Conservation (phyloP, 2,797 vertebrate species). For the Clarias pachynema region DNA sequence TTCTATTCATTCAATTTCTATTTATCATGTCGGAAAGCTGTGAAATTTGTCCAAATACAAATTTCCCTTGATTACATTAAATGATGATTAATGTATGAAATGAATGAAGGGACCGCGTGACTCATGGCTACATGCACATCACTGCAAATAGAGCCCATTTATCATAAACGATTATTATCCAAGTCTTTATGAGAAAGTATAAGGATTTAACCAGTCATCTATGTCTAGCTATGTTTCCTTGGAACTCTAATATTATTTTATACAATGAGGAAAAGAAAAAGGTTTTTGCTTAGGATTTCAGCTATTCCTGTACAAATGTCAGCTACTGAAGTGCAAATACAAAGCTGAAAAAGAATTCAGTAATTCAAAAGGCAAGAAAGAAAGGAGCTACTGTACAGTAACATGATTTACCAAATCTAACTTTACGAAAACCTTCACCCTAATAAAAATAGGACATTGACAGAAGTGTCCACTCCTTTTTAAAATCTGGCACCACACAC, state of each 20-base stretch:
- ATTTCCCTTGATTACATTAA: neutral
- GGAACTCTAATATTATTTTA: neutral
- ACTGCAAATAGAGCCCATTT: neutral
- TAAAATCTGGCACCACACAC: slow-evolving; percentile 10
- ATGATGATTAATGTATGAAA: neutral
- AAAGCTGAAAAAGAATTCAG: neutral
- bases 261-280: neutral
- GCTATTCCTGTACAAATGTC: neutral
- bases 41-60: neutral
- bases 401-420: neutral
- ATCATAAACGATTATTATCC: neutral
- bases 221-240: neutral
- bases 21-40: neutral
- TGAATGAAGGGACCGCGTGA: neutral
- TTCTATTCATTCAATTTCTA: neutral
- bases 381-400: neutral
- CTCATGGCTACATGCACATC: neutral
- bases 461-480: neutral
- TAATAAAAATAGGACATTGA: neutral
- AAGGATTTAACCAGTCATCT: neutral
- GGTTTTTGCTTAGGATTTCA: neutral
- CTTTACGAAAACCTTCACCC: too few relatives aligned
- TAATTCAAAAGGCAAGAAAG: neutral
- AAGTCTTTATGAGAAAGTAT: neutral
- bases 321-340: too few relatives aligned